These are phyloP conservation scores for Crypturellus undulatus DNA, from an alignment of 2,113 vertebrate genomes.

Conservation along the genomic window DNA sequence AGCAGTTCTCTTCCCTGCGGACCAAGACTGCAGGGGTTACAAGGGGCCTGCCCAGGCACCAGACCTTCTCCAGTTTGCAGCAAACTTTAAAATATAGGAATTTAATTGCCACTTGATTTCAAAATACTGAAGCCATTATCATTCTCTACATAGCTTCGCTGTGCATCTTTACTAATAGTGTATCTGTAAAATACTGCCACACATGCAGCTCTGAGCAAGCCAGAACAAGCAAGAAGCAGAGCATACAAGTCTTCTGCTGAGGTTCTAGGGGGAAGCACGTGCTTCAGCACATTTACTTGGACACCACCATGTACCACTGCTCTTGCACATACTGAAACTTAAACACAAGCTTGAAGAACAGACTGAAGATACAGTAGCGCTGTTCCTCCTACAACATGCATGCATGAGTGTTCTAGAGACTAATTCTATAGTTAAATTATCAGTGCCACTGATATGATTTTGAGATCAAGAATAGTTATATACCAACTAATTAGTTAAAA, in stretches of 20 bases:
- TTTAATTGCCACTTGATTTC: not conserved
- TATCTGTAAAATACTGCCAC: not conserved
- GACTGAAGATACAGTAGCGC: not conserved
- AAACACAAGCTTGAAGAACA: not conserved
- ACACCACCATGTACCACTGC: not conserved
- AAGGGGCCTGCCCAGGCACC: not conserved
- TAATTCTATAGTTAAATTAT: not conserved
- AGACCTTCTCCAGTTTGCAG: not conserved
- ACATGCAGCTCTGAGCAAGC: not conserved
- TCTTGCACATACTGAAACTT: constrained; percentile 29
- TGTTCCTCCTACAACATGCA: fast-evolving
- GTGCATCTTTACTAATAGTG: not conserved
- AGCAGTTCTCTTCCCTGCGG: not conserved
- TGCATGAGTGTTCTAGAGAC: not conserved
- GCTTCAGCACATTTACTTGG: constrained; percentile 2
- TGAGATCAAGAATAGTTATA: not conserved
- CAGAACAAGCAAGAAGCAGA: constrained; percentile 13
- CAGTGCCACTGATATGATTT: not conserved
- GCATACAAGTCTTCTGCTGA: constrained; percentile 18
- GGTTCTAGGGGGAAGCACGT: not conserved
- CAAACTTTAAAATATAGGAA: not conserved
- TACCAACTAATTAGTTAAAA: not conserved
- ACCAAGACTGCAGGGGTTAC: not conserved
- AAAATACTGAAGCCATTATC: not conserved
- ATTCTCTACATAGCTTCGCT: not conserved